These are phyloP conservation scores for Muraenolepis orangiensis DNA, from an alignment of 2,797 vertebrate species.

Conservation along the genomic window DNA sequence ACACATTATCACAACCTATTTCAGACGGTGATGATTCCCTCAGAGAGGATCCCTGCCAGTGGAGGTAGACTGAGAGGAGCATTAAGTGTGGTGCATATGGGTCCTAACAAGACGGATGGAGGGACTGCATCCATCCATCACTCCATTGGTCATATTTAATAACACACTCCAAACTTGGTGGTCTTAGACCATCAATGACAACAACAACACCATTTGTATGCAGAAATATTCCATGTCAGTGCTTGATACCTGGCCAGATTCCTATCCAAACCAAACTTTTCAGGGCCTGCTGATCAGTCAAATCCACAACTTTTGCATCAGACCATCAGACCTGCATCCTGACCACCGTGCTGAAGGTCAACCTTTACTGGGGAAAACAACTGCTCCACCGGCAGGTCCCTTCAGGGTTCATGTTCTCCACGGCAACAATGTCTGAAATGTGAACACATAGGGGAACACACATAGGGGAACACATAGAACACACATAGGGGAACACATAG, in stretches of 20 bases:
- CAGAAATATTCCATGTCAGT: background rate
- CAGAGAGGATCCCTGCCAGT: too few species aligned
- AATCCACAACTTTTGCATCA: background rate
- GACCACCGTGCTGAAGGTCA: background rate
- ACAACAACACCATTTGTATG: background rate
- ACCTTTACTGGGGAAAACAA: background rate
- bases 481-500: too few species aligned
- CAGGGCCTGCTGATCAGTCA: background rate
- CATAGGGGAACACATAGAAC: too few species aligned
- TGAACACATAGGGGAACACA: too few species aligned
- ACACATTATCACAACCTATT: too few species aligned
- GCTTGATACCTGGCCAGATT: background rate
- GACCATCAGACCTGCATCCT: background rate
- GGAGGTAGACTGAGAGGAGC: too few species aligned
- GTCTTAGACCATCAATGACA: background rate
- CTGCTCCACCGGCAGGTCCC: background rate
- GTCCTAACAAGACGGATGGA: too few species aligned
- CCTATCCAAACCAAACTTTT: background rate
- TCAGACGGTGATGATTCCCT: too few species aligned
- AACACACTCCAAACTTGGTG: background rate
- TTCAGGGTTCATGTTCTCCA: background rate
- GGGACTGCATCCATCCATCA: background rate
- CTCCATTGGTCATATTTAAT: background rate
- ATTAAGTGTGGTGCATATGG: too few species aligned
- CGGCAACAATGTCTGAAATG: constrained; percentile 42